Percentiles rank a stretch among this genome's conserved stretches.
These are phyloP conservation scores for Amitus sp. DNA, from an alignment of 2,888 invertebrate genomes.

Conservation along the genomic window DNA sequence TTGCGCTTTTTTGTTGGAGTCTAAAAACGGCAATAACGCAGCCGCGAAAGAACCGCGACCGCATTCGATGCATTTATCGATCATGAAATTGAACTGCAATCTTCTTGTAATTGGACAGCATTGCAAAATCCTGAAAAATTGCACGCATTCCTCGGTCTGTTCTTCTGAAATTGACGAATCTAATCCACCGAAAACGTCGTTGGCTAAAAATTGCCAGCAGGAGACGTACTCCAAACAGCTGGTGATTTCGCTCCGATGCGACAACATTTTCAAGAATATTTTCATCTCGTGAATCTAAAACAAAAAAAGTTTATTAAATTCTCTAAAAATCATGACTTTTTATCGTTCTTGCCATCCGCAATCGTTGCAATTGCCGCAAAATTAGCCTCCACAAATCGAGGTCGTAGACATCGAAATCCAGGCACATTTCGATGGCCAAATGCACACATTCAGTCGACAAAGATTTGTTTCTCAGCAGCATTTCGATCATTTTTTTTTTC, in stretches of 20 bases:
- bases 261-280: slow-evolving; percentile 46
- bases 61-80: slow-evolving; percentile 45
- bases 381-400: slow-evolving; percentile 47
- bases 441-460: slow-evolving; percentile 46
- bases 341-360: slow-evolving; percentile 45
- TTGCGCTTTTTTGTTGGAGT: slow-evolving; percentile 38
- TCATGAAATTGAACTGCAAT: slow-evolving; percentile 45
- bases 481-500: slow-evolving; percentile 50
- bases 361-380: slow-evolving; percentile 49
- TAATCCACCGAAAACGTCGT: slow-evolving; percentile 51
- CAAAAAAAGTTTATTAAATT: slow-evolving; percentile 2
- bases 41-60: slow-evolving; percentile 54
- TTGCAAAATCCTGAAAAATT: slow-evolving; percentile 49
- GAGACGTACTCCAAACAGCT: slow-evolving; percentile 50
- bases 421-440: slow-evolving; percentile 51
- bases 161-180: slow-evolving; percentile 40
- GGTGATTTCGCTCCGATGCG: slow-evolving; percentile 42
- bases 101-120: slow-evolving; percentile 51
- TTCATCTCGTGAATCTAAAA: slow-evolving; percentile 50
- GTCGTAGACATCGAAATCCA: slow-evolving; percentile 53
- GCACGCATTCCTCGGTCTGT: slow-evolving; percentile 50
- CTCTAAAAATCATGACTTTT: slow-evolving; percentile 3
- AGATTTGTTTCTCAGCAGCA: slow-evolving; percentile 47
- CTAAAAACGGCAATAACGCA: slow-evolving; percentile 53
- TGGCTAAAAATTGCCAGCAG: slow-evolving; percentile 54